Conservation (phyloP, 2,797 vertebrate genomes). For the Gobio occitaniae region DNA sequence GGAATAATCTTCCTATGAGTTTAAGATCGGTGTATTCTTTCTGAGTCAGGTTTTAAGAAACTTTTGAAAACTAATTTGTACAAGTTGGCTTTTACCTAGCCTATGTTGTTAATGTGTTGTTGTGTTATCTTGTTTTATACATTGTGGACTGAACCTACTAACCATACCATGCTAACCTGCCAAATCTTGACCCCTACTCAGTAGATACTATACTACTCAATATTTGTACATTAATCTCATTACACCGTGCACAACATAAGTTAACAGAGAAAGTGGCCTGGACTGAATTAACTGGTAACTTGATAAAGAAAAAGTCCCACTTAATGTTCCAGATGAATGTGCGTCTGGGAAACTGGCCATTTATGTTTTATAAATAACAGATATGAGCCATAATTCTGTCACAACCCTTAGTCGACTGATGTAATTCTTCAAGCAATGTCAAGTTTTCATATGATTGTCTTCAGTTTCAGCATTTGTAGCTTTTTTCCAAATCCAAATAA, state of each 20-base stretch:
- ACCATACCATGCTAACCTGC: neutral
- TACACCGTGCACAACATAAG: neutral
- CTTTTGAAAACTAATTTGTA: no score
- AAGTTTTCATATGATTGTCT: constrained; percentile 11
- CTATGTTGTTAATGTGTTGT: neutral
- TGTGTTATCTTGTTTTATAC: neutral
- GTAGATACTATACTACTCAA: neutral
- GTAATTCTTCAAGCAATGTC: constrained; percentile 14
- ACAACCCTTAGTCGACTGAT: constrained; percentile 34
- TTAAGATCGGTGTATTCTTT: no score
- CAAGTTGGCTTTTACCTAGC: neutral
- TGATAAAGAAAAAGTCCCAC: neutral
- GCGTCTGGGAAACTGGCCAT: constrained; percentile 43
- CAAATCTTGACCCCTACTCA: neutral
- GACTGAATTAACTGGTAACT: constrained; percentile 19
- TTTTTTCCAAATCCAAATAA: neutral
- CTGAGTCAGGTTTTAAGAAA: no score
- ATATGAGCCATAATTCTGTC: constrained; percentile 31
- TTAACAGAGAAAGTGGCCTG: constrained; percentile 19
- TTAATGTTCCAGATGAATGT: constrained; percentile 16
- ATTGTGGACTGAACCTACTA: neutral
- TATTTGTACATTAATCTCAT: neutral
- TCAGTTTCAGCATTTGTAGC: neutral
- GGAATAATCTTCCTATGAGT: no score
- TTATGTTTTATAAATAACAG: constrained; percentile 44